Percentiles rank a stretch among this genome's conserved stretches.
phyloP scores from a whole-genome alignment of 2,113 vertebrate genomes.

The Balaenoptera acutorostrata region DNA sequence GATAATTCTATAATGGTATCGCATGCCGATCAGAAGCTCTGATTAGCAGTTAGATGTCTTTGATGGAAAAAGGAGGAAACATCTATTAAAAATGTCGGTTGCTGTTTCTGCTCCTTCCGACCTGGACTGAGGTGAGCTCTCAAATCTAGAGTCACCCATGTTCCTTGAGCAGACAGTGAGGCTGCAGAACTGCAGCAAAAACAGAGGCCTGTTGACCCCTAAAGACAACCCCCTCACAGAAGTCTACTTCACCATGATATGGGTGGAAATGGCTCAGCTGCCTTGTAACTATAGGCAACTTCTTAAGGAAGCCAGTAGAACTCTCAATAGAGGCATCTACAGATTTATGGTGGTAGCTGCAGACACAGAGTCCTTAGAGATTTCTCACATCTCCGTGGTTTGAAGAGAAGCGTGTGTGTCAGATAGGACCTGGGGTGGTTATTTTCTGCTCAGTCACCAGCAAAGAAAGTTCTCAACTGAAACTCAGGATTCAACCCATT shows the following conservation, averaged over 20 bases:
- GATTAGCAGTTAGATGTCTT: slow-evolving; percentile 63
- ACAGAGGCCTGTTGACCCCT: background rate
- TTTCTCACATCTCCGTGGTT: background rate
- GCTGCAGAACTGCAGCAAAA: background rate
- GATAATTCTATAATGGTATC: slow-evolving; percentile 52
- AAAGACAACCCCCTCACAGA: background rate
- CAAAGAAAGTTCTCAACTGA: background rate
- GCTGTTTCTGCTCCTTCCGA: slow-evolving; percentile 13
- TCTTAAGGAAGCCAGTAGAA: background rate
- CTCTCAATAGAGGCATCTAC: background rate
- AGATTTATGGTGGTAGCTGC: background rate
- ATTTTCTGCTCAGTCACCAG: background rate
- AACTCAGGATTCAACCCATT: background rate
- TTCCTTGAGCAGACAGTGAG: background rate
- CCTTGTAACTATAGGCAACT: background rate
- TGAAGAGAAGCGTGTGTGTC: background rate
- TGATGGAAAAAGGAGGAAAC: slow-evolving; percentile 58
- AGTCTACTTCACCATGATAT: background rate
- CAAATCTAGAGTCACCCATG: background rate
- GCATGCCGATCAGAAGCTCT: slow-evolving; percentile 28
- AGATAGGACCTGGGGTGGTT: background rate
- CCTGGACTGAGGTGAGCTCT: background rate
- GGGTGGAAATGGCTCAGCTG: background rate
- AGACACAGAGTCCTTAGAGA: background rate
- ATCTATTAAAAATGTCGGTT: slow-evolving; percentile 54